Conservation (phyloP, 64 coral and sea anemone genomes). For the Actinia tenebrosa region DNA sequence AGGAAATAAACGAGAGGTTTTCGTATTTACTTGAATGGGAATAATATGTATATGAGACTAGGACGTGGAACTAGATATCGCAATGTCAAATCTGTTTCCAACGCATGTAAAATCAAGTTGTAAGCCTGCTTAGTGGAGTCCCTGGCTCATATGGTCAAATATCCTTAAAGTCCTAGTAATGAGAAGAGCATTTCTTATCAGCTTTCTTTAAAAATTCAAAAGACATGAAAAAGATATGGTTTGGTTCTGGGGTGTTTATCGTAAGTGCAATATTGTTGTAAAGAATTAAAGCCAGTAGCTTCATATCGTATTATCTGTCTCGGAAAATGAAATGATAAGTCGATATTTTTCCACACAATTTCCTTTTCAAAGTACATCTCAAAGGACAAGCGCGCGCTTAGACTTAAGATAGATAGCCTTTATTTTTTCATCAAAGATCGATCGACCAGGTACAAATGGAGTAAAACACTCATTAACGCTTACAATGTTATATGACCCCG, state of each 20-base stretch:
- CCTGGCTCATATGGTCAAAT: neutral
- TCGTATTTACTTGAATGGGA: too few relatives aligned
- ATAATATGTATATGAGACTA: too few relatives aligned
- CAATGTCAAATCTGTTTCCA: too few relatives aligned
- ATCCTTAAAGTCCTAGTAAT: neutral
- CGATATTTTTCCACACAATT: neutral
- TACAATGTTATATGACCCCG: neutral
- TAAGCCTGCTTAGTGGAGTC: neutral
- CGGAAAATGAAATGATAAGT: neutral
- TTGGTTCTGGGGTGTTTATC: neutral
- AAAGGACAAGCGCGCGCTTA: neutral
- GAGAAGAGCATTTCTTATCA: neutral
- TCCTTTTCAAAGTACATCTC: neutral
- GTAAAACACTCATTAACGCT: neutral
- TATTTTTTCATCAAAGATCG: neutral
- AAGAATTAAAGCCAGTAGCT: neutral
- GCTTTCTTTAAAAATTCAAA: slow-evolving; percentile 1
- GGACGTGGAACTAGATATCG: too few relatives aligned
- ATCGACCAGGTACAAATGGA: neutral
- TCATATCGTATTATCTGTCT: neutral
- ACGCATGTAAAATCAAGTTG: neutral
- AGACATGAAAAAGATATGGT: neutral
- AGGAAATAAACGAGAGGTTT: too few relatives aligned
- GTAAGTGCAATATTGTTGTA: neutral
- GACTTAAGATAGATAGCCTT: neutral